Percentiles rank a stretch among this genome's conserved stretches.
phyloP scores from a whole-genome alignment of 1,140 invertebrate genomes.

The Temnothorax longispinosus region DNA sequence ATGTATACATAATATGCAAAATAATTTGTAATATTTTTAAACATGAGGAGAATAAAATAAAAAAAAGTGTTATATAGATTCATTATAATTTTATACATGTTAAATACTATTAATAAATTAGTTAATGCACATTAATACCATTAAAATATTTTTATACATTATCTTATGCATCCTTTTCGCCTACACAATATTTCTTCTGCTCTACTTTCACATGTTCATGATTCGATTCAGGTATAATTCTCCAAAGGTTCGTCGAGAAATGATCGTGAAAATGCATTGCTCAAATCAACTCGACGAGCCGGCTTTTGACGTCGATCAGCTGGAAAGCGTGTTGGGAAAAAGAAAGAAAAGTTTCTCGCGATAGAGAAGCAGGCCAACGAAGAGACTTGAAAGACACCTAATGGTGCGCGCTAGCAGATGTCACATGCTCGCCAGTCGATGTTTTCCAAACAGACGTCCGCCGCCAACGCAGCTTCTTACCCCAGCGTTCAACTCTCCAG shows the following conservation, averaged over 20 bases:
- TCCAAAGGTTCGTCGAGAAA: neutral
- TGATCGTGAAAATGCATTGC: slow-evolving; percentile 15
- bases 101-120: neutral
- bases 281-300: slow-evolving; percentile 14
- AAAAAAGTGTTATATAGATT: neutral
- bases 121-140: neutral
- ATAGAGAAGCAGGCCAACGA: slow-evolving; percentile 22
- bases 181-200: neutral
- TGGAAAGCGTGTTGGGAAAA: slow-evolving; percentile 14
- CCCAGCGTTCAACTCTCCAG: slow-evolving; percentile 84
- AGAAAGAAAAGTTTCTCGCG: slow-evolving; percentile 16
- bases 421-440: slow-evolving; percentile 79
- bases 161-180: neutral
- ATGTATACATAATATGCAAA: neutral
- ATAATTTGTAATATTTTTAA: neutral
- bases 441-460: slow-evolving; percentile 83
- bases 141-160: neutral
- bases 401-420: slow-evolving; percentile 77
- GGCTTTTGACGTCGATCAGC: slow-evolving; percentile 46
- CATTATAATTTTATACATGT: neutral
- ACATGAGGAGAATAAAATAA: neutral
- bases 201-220: neutral
- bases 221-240: neutral
- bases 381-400: slow-evolving; percentile 71
- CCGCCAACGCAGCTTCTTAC: slow-evolving; percentile 83